phyloP scores from a whole-genome alignment of 2,888 invertebrate genomes.

The Caenorhabditis sp. region DNA sequence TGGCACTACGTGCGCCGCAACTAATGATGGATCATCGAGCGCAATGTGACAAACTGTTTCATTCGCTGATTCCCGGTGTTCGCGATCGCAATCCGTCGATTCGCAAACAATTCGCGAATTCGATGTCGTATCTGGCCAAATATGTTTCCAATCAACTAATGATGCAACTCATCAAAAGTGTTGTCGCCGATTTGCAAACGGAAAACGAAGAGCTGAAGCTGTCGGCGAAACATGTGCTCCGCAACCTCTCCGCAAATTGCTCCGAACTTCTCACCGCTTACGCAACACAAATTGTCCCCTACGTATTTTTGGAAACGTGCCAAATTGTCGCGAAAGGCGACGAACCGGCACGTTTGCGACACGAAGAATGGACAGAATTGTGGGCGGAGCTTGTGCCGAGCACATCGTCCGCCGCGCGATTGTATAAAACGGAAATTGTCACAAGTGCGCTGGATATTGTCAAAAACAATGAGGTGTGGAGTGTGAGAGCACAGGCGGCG shows the following conservation, averaged over 20 bases:
- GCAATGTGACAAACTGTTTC: conserved; percentile 47
- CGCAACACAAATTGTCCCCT: conserved; percentile 46
- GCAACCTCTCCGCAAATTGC: conserved; percentile 47
- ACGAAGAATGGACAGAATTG: conserved; percentile 55
- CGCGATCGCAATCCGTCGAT: conserved; percentile 56
- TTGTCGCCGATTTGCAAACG: conserved; percentile 35
- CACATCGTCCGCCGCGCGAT: conserved; percentile 42
- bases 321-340: conserved; percentile 53
- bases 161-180: conserved; percentile 36
- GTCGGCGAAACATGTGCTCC: conserved; percentile 47
- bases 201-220: conserved; percentile 49
- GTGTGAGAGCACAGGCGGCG: conserved; percentile 52
- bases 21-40: conserved; percentile 38
- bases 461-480: conserved; percentile 53
- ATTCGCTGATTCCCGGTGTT: conserved; percentile 44
- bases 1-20: conserved; percentile 52
- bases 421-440: conserved; percentile 55
- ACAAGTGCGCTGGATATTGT: conserved; percentile 41
- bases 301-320: conserved; percentile 51
- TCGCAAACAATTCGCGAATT: conserved; percentile 55
- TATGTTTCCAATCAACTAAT: conserved; percentile 44
- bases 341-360: conserved; percentile 38
- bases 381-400: conserved; percentile 59
- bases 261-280: conserved; percentile 43
- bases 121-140: conserved; percentile 53